Evolutionary conservation across 2,888 invertebrate genomes (phyloP), one percentile per base, ranked within the genome.

Genomic region (Cetonia aurata): DNA sequence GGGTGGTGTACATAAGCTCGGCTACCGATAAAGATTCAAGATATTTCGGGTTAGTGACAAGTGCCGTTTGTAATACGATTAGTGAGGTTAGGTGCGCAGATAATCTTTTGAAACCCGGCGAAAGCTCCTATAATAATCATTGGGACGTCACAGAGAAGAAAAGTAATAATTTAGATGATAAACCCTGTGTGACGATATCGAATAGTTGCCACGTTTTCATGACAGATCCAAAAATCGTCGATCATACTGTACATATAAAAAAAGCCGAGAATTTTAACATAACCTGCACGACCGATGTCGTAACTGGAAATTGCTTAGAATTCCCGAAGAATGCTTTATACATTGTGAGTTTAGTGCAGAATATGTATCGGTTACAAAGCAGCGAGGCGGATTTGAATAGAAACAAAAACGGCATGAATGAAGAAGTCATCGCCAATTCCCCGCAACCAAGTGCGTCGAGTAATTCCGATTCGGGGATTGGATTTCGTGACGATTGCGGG

Each of bases 181-280:
- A 82, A 66, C 81, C 82, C 12, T 88, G 88, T 80, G 77, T 90
- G 9, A 88, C 89, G 74, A 89, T 91, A 15, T 94, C 94, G 0
- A 95, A 95, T 80, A 96, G 97, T 66, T 97, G 98, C 80, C 98
- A 98, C 84, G 96, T 98, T 0, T 98, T 98, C 83, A 95, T 95
- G 71, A 94, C 96, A 8, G 96, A 98, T 81, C 92, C 95, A 0
- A 92, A 96, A 83, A 86, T 96, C 77, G 90, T 92, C 3, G 92
- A 93, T 71, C 98, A 98, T 81, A 89, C 88, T 33, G 88, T 91
- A 52, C 98, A 98, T 84, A 85, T 89, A 1, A 86, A 89, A n/a
- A 91, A 93, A 79, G 96, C 96, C 0, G 90, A 91, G 75, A 90
- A 90, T 75, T 98, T 98, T 84, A 92, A 93, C 75, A 91, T 98